Evolutionary conservation across 1,140 invertebrate genomes (phyloP), one percentile per base, ranked within the genome.

Genomic region (Drosophila subobscura): DNA sequence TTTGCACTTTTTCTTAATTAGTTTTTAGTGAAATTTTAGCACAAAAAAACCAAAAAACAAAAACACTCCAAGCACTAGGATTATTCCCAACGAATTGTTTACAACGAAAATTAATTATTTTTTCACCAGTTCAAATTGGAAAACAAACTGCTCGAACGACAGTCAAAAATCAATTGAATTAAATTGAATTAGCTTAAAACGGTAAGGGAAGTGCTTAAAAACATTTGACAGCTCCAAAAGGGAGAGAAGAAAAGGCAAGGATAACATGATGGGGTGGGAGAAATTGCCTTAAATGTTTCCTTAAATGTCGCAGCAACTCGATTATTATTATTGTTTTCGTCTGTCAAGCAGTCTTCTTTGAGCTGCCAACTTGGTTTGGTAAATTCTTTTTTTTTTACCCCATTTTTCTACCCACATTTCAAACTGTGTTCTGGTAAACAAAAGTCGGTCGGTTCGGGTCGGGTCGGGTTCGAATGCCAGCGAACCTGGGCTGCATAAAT

Each of bases 161-260:
- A 84, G 75, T 55, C 65, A 64, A 58, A 45, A 50, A 54, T 72
- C 77, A 85, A 86, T 85, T 74, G 81, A 86, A 74, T 86, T 68
- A 2, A 37, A 37, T 37, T 12, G 80, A 85, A 77, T 86, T 72
- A 80, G 16, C 60, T 73, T 61, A 44, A 71, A 80, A 77, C 16
- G 16, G 16, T 20, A 20, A 61, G 59, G 66, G 53, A 80, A 77
- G 59, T 70, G 61, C 47, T 47, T n/a, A 50, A 29, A 49, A 47
- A 41, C 16, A 40, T 50, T 75, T 85, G 80, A 86, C 81, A 85
- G 56, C 68, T 81, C 54, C 61, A 51, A 65, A 72, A 20, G 0
- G 16, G 3, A 12, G 33, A 37, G 72, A 84, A 84, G 60, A 64
- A 74, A 78, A 60, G 65, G 65, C 8, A 45, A 54, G 44, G 57